Evolutionary conservation across 2,888 invertebrate species (phyloP), one percentile per base, ranked within the genome.

Genomic region (Drosophila pegasa): DNA sequence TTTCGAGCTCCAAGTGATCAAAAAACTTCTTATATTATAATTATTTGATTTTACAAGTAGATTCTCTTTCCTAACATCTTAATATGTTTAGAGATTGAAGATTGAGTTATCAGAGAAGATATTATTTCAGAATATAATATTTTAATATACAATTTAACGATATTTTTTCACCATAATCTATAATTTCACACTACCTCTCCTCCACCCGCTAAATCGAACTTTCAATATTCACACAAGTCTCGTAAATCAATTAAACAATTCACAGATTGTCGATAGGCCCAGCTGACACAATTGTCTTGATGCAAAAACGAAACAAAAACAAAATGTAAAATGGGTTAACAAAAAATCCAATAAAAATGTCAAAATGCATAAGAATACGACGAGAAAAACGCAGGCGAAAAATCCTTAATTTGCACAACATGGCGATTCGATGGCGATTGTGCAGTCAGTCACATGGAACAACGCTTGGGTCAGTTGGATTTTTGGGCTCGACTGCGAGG

Each of bases 391-490:
- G 55, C 29, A 54, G 47, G 20, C 45, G 58, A 76, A 78, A 78
- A 78, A 76, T 78, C 77, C 77, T 79, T 72, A 78, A 78, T 78
- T 78, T 78, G 75, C 67, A 70, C 62, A 78, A 78, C 75, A 71
- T 57, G 63, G 47, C 61, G 67, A 77, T 69, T 69, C 62, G 78
- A 57, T 62, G 52, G 68, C 77, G 80, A 80, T 75, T 75, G 77
- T 79, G 68, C 75, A 77, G 71, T 71, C 78, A 74, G 65, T 71
- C 72, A 78, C 40, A 69, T 78, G 71, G 64, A 78, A 75, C 64
- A 72, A 47, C 55, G 64, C 54, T 62, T 66, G 60, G 64, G 64
- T 69, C 72, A 67, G 29, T 38, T 63, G 57, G 47, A 50, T 40
- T 40, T 35, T 47, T 12, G 40, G 40, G 58, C 45, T 54, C 45